Conservation (phyloP, 2,888 invertebrate species). For the Cyaniris semiargus region DNA sequence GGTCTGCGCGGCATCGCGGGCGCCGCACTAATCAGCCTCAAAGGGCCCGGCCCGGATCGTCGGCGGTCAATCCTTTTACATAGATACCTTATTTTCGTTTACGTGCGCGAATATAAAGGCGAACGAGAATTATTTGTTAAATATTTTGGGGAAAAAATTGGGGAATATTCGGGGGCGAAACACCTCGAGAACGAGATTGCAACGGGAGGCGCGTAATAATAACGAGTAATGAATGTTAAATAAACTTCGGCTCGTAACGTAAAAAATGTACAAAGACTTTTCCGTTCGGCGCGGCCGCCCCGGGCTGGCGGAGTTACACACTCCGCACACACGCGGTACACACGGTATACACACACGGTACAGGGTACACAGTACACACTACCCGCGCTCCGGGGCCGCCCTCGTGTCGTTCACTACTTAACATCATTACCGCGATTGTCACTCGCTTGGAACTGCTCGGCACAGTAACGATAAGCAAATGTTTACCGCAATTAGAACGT, state of each 20-base stretch:
- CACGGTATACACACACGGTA: neutral
- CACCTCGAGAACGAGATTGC: constrained; percentile 5
- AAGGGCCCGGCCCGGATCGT: neutral
- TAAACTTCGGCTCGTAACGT: constrained; percentile 11
- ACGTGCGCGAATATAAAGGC: constrained; percentile 1
- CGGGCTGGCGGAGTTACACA: constrained; percentile 5
- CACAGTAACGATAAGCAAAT: constrained; percentile 13
- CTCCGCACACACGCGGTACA: neutral
- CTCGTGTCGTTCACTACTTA: neutral
- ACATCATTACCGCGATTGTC: neutral
- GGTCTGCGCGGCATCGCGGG: neutral
- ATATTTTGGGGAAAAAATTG: neutral
- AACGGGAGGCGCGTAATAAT: constrained; percentile 19
- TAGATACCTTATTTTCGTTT: constrained; percentile 5
- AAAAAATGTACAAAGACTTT: constrained; percentile 21
- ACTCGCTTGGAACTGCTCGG: neutral
- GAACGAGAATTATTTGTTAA: neutral
- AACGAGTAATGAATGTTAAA: constrained; percentile 11
- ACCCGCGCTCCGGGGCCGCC: neutral
- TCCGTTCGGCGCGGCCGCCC: neutral
- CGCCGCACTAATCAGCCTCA: constrained; percentile 12
- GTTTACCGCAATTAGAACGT: constrained; percentile 16
- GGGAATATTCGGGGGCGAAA: neutral
- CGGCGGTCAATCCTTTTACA: constrained; percentile 11
- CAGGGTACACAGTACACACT: neutral